A percentile compares a stretch with the other conserved stretches of the same genome.
Conservation (phyloP, 35 echinoderm and acorn worm species). For the Apostichopus japonicus region DNA sequence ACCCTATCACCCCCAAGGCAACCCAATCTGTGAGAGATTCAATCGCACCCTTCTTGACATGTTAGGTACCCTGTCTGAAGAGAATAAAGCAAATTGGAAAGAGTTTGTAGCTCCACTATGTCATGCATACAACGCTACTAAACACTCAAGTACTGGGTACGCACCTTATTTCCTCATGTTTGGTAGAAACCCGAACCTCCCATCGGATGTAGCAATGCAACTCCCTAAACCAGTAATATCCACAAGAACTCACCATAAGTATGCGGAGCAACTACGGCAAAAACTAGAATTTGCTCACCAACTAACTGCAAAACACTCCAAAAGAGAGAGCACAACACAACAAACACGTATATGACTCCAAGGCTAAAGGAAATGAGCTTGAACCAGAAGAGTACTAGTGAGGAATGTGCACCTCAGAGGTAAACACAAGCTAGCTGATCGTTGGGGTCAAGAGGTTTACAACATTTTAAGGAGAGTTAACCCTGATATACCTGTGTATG, state of each 20-base stretch:
- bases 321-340: background rate
- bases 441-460: too few relatives aligned
- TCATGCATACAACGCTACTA: constrained; percentile 16
- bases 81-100: background rate
- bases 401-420: constrained; percentile 20
- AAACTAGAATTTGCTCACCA: constrained; percentile 8
- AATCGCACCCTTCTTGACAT: constrained; percentile 64
- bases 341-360: constrained; percentile 52
- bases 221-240: background rate
- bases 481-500: too few relatives aligned
- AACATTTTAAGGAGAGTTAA: too few relatives aligned
- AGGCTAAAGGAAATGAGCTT: constrained; percentile 13
- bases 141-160: background rate
- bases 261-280: constrained; percentile 10
- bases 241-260: constrained; percentile 57
- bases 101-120: too few relatives aligned
- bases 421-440: background rate
- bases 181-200: too few relatives aligned
- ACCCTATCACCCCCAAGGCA: constrained; percentile 63
- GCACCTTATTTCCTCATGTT: constrained; percentile 7
- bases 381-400: constrained; percentile 57
- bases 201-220: background rate
- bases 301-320: background rate
- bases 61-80: constrained; percentile 59
- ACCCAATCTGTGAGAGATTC: constrained; percentile 58